Evolutionary conservation across 2,113 vertebrate species (phyloP).

Genomic region (Marcusenius ussheri): DNA sequence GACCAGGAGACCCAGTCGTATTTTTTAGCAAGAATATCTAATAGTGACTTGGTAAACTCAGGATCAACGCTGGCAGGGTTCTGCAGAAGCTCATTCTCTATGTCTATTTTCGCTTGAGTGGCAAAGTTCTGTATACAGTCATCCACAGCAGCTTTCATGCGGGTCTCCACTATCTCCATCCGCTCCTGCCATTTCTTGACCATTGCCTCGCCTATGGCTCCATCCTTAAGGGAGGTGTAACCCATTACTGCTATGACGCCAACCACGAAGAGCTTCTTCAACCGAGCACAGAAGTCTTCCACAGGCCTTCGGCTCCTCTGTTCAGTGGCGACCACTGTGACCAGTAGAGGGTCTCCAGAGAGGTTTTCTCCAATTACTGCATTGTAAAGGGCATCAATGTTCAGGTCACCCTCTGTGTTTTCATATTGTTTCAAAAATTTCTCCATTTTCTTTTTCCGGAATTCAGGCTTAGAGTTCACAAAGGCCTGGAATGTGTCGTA

Average conservation of each 20-base stretch:
- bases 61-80: constrained; percentile 32
- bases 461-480: constrained; percentile 58
- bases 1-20: constrained; percentile 71
- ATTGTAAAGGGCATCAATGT: constrained; percentile 63
- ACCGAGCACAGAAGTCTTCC: constrained; percentile 62
- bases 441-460: constrained; percentile 61
- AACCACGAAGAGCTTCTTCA: constrained; percentile 67
- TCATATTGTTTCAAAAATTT: constrained; percentile 64
- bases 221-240: constrained; percentile 58
- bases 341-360: constrained; percentile 54
- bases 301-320: constrained; percentile 55
- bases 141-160: constrained; percentile 65
- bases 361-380: constrained; percentile 51
- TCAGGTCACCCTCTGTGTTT: constrained; percentile 56
- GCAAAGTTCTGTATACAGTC: constrained; percentile 62
- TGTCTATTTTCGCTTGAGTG: constrained; percentile 58
- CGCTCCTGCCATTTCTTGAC: constrained; percentile 61
- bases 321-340: constrained; percentile 50
- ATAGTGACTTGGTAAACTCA: constrained; percentile 48
- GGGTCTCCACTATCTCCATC: constrained; percentile 62
- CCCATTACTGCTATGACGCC: constrained; percentile 67
- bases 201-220: constrained; percentile 48
- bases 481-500: constrained; percentile 70
- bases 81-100: constrained; percentile 48
- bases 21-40: constrained; percentile 54